Evolutionary conservation across 2,113 vertebrate genomes (phyloP), one percentile per base, ranked within the genome.

Genomic region (Anolis carolinensis): DNA sequence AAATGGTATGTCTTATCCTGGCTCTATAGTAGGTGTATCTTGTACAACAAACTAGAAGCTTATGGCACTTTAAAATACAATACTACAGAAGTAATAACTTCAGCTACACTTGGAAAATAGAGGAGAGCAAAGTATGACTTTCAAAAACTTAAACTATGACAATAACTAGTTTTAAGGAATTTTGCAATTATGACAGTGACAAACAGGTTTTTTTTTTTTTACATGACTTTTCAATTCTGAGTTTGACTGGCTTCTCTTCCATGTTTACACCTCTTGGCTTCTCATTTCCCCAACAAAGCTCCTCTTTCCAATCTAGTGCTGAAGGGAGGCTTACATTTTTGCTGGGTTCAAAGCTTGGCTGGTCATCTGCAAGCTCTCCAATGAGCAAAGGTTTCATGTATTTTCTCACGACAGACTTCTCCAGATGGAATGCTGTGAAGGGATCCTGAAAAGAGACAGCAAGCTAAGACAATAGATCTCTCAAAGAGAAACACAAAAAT

Each of bases 321-420:
- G 63, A 63, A 10, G 48, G 30, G 34, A 65, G 8, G 90, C 97
- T 97, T 86, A 97, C 97, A 0, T 97, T 96, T 93, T 97, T 97
- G 87, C 92, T 95, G 89, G 96, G 96, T 90, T 97, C 97, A 74
- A 96, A 93, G 91, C 95, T 97, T 88, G 97, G 96, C 32, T 97
- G 94, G 80, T 96, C 96, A 0, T 96, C 96, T 76, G 96, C 95
- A 89, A 97, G 94, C 10, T 97, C 96, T 34, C 97, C 97, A 68
- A 97, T 96, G 79, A 97, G 88, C 10, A 97, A 96, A 0, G 96
- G 90, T 2, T 36, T 93, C 96, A 97, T 95, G 76, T 97, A 95
- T 84, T 96, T 97, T 30, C 90, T 93, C 16, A 97, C 97, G 14
- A 97, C 87, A 7, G 88, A n/a, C 79, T 96, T 95, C 92, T 97